A percentile compares a stretch with the other conserved stretches of the same genome.
Conservation (phyloP, 2,797 vertebrate genomes). For the Poeciliopsis turneri region DNA sequence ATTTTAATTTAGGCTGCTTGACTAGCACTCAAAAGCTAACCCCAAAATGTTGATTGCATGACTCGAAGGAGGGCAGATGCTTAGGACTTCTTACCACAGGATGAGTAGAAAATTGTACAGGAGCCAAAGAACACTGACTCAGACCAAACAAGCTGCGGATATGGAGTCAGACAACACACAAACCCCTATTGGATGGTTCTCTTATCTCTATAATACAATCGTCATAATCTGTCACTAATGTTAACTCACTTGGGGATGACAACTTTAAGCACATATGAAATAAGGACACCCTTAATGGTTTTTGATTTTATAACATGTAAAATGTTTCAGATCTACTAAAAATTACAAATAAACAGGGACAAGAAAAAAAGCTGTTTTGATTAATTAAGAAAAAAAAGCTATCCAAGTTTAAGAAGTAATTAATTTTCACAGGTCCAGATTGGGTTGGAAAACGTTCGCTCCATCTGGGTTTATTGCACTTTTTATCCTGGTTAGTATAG, state of each 20-base stretch:
- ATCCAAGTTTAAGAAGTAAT: neutral
- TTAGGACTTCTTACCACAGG: slow-evolving; percentile 26
- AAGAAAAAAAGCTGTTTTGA: too few relatives aligned
- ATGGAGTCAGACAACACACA: slow-evolving; percentile 28
- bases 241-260: slow-evolving; percentile 4
- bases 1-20: neutral
- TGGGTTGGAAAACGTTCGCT: neutral
- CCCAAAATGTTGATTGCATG: slow-evolving; percentile 11
- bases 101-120: slow-evolving; percentile 39
- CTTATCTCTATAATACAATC: slow-evolving; percentile 14
- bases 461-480: neutral
- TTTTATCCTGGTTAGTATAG: neutral
- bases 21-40: slow-evolving; percentile 15
- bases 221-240: neutral
- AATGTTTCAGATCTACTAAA: neutral
- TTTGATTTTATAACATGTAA: neutral
- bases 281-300: neutral
- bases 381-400: too few relatives aligned
- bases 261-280: neutral
- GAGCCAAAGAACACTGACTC: slow-evolving; percentile 36
- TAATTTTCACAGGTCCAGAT: neutral
- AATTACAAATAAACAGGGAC: neutral
- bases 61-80: slow-evolving; percentile 40
- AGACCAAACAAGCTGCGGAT: slow-evolving; percentile 26
- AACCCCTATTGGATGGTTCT: neutral